Evolutionary conservation across 2,888 invertebrate species (phyloP), one percentile per base, ranked within the genome.

Genomic region (Trichogramma dendrolimi): DNA sequence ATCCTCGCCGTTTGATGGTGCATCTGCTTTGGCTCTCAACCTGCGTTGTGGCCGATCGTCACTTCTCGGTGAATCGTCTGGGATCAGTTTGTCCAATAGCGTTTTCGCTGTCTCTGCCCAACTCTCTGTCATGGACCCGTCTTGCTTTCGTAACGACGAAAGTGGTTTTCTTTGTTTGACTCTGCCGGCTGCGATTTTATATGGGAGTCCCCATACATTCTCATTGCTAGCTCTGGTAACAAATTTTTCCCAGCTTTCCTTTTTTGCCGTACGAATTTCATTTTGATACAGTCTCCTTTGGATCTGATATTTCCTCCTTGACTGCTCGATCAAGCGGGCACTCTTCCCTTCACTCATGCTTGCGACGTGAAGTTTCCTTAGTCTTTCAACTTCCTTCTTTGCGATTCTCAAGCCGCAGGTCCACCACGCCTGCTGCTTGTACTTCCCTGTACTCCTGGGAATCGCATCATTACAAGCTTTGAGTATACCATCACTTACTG

Each of bases 371-470:
- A 8, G 4, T 1, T 38, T 14, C 5, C 48, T 8, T 0, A 41
- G 2, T 39, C 47, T 46, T 6, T 52, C 40, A 0, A 47, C n/a
- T 4, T 6, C 7, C 0, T 6, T 7, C 39, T 59, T 59, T n/a
- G 4, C 4, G 1, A 1, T 4, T 4, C 14, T 52, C 0, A 59
- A 11, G 0, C 5, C 0, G 3, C 10, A 2, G 5, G 5, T 47
- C 53, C 59, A 40, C 59, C 53, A 59, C 1, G 42, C 52, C 5
- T 46, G 14, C n/a, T 52, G 53, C 10, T 47, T 59, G 8, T 40
- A 11, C n/a, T 6, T n/a, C n/a, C n/a, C 27, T 27, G 27, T 27
- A 27, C 27, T 27, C 27, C 2, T 27, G 27, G 27, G 27, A 27
- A 27, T 27, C 27, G 27, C 27, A 27, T 27, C 27, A 2, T 27